phyloP scores from a whole-genome alignment of 2,888 invertebrate genomes.

The Paralinhomoeus sp. region DNA sequence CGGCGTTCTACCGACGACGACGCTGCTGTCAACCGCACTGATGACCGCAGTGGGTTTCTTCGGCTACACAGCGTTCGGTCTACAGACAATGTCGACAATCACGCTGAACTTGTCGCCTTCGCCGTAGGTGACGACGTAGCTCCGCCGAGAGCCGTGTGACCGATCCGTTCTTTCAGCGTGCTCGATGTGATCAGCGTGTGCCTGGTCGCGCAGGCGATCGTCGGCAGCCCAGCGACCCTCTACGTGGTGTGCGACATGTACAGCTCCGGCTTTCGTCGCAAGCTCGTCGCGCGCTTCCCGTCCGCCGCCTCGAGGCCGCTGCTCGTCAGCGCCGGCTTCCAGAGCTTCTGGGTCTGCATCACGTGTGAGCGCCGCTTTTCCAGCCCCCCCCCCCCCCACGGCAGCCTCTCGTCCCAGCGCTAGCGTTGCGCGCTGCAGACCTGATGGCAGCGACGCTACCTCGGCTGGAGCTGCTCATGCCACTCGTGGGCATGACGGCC shows the following conservation, averaged over 20 bases:
- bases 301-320: slow-evolving; percentile 10
- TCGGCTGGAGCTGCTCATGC: slow-evolving; percentile 60
- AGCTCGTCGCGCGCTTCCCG: slow-evolving; percentile 19
- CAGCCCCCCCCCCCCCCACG: neutral
- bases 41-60: slow-evolving; percentile 20
- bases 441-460: slow-evolving; percentile 56
- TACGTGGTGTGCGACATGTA: slow-evolving; percentile 9
- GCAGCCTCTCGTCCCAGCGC: neutral
- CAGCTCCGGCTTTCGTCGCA: slow-evolving; percentile 22
- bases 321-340: slow-evolving; percentile 17
- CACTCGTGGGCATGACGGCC: slow-evolving; percentile 64
- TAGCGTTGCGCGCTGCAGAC: slow-evolving; percentile 37
- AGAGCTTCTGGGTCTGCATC: slow-evolving; percentile 23
- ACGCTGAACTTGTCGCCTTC: slow-evolving; percentile 21
- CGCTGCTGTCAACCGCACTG: slow-evolving; percentile 19
- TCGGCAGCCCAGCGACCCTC: slow-evolving; percentile 25
- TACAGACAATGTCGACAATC: slow-evolving; percentile 15
- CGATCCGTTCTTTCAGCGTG: slow-evolving; percentile 9
- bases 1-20: slow-evolving; percentile 24
- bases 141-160: too few relatives aligned
- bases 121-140: too few relatives aligned
- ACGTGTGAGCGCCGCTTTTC: slow-evolving; percentile 14
- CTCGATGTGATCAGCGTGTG: slow-evolving; percentile 21
- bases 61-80: slow-evolving; percentile 20
- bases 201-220: slow-evolving; percentile 20